Evolutionary conservation across 2,113 vertebrate genomes (phyloP).

Genomic region (Pseudopipra pipra): DNA sequence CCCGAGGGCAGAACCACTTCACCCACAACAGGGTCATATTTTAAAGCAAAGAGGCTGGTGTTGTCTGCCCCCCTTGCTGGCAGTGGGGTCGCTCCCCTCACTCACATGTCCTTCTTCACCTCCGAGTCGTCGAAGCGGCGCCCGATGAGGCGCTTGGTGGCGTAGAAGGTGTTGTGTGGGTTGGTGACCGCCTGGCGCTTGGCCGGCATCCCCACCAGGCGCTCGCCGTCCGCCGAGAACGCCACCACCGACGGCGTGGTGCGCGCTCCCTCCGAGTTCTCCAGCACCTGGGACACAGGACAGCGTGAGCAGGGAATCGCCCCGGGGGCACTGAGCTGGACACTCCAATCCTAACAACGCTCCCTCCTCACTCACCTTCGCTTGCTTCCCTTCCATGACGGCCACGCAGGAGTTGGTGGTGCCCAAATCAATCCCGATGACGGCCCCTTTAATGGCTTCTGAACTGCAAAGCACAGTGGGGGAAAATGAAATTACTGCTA

Average conservation of each 20-base stretch:
- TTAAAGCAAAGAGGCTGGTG: fast-evolving
- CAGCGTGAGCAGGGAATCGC: background rate
- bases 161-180: slow-evolving; percentile 95
- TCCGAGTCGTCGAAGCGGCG: slow-evolving; percentile 91
- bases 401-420: slow-evolving; percentile 99
- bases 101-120: slow-evolving; percentile 97
- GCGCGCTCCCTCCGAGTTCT: slow-evolving; percentile 94
- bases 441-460: slow-evolving; percentile 92
- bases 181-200: slow-evolving; percentile 97
- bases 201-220: slow-evolving; percentile 95
- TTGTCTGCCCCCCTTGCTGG: too few relatives aligned
- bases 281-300: slow-evolving; percentile 82
- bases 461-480: slow-evolving; percentile 77
- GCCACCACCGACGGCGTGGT: slow-evolving; percentile 96
- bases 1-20: fast-evolving
- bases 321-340: fast-evolving
- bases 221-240: slow-evolving; percentile 89
- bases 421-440: slow-evolving; percentile 96
- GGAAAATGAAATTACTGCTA: background rate
- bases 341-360: fast-evolving
- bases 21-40: fast-evolving
- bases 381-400: slow-evolving; percentile 98
- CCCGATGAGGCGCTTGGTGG: slow-evolving; percentile 96
- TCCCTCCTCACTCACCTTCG: slow-evolving; percentile 79
- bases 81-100: background rate